Base-by-base conservation (phyloP, 2,113 vertebrate species). In the Isurus oxyrinchus region DNA sequence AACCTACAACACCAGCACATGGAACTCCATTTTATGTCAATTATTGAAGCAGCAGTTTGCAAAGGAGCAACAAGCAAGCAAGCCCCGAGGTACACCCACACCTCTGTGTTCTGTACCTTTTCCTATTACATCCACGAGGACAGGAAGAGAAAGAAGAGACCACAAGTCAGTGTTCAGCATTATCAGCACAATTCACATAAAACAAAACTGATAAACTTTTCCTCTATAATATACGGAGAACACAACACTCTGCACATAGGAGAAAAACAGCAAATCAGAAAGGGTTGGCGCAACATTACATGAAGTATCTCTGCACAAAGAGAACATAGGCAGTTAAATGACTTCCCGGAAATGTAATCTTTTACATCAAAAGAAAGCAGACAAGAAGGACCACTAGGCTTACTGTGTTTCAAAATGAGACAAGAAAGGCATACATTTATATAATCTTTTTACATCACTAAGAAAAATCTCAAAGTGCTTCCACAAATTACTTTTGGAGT, bases 101-200 rank as follows among this genome's bases (percentile, higher is more conserved):
- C 2, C 94, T 72, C 44, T 95, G 94, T 95, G 94, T 49, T 95
- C 98, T 96, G 97, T 99, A 99, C 99, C 99, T 99, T 99, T 99
- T 98, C 99, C 99, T 99, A 98, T 97, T 97, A 97, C 97, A 97
- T 98, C 98, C 98, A 98, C 97, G 96, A 96, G 93, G 97, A 96
- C 96, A 96, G 67, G 67, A 76, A 49, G 94, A 49, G 66, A 95
- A 69, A 95, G 94, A 72, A 95, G 94, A 95, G 94, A 95, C 67
- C 94, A 95, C 94, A 95, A 76, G 94, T 95, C 94, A 95, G 94
- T 53, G 25, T 72, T 95, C 66, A 95, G 67, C 25, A 25, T 95
- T 59, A 59, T 55, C 94, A 72, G 94, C 67, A 95, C 5, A 95
- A 21, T 72, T 72, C 49, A 95, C 44, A n/a, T 35, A 35, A 76